Evolutionary conservation across 2,888 invertebrate species (phyloP), one percentile per base, ranked within the genome.

Genomic region (Dynastes tityus): DNA sequence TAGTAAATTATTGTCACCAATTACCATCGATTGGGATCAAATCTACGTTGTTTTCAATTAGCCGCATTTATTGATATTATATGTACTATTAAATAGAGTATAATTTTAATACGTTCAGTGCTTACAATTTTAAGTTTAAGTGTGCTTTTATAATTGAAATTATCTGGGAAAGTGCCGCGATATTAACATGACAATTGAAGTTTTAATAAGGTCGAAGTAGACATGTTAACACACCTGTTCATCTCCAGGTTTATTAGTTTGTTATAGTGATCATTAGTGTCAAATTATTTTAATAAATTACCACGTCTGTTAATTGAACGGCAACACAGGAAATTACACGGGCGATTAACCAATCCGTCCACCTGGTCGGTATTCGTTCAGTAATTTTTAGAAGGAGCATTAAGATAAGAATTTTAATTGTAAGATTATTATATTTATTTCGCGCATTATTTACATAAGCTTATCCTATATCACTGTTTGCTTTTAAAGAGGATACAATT

Each of bases 221-320:
- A 2, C 32, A 32, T 4, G 58, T 58, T 58, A 53, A 32, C 29
- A 40, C 73, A 73, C 73, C 73, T 73, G 73, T 61, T 61, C 73
- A 58, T 58, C 58, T 73, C 58, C 16, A n/a, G 51, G 55, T 71
- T 71, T 71, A 71, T 73, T 37, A 73, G 58, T 55, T 73, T 73
- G 27, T n/a, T 73, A 73, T 58, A 37, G 37, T 32, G 16, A 73
- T 73, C 73, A 58, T 73, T 73, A 73, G 73, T 73, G 73, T 73
- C 73, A 73, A 73, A 73, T 73, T 73, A 73, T 58, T 73, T 61
- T 73, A 73, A 73, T 73, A 73, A 73, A 73, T 58, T 73, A 58
- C 58, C 8, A 22, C 27, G 29, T 16, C 37, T 58, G 40, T 58
- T 73, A 73, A 73, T 73, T 73, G 73, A 58, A 73, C 40, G 73